Conservation (phyloP, 2,113 vertebrate species). For the Anarrhichthys ocellatus region DNA sequence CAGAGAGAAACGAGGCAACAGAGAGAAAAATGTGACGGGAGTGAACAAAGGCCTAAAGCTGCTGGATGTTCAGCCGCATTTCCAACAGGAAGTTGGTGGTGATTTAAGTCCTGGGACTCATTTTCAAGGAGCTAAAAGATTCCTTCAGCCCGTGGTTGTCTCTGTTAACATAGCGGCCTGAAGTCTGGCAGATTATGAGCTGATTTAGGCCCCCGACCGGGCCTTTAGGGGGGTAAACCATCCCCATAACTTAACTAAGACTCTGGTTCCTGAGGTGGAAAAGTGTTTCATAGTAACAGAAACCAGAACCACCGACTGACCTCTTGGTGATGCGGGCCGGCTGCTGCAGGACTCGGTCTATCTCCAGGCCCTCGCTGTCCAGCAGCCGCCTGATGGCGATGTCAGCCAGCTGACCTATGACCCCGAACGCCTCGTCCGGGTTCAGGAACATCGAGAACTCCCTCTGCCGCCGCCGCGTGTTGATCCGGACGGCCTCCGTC, state of each 20-base stretch:
- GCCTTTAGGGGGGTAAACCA: too few species aligned
- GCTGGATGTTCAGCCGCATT: too few species aligned
- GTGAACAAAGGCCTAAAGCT: too few species aligned
- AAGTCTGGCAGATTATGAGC: too few species aligned
- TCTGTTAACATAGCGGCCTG: too few species aligned
- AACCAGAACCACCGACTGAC: conserved; percentile 72
- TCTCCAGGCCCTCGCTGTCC: conserved; percentile 92
- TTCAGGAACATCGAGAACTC: conserved; percentile 98
- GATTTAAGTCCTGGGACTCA: too few species aligned
- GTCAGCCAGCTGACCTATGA: conserved; percentile 95
- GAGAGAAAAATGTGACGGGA: too few species aligned
- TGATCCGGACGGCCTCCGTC: conserved; percentile 90
- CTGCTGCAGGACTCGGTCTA: conserved; percentile 91
- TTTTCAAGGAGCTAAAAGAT: too few species aligned
- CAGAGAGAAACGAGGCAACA: too few species aligned
- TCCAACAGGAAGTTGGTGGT: too few species aligned
- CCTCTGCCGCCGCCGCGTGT: conserved; percentile 87
- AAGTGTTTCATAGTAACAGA: background rate
- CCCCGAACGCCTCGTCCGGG: conserved; percentile 88
- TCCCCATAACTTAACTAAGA: background rate
- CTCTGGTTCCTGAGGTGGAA: background rate
- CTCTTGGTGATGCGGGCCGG: conserved; percentile 92
- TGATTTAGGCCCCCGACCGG: too few species aligned
- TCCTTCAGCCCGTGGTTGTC: too few species aligned
- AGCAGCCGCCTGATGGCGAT: conserved; percentile 92